Evolutionary conservation across 2,888 invertebrate species (phyloP), one percentile per base, ranked within the genome.

Genomic region (Psylliodes chrysocephalus): DNA sequence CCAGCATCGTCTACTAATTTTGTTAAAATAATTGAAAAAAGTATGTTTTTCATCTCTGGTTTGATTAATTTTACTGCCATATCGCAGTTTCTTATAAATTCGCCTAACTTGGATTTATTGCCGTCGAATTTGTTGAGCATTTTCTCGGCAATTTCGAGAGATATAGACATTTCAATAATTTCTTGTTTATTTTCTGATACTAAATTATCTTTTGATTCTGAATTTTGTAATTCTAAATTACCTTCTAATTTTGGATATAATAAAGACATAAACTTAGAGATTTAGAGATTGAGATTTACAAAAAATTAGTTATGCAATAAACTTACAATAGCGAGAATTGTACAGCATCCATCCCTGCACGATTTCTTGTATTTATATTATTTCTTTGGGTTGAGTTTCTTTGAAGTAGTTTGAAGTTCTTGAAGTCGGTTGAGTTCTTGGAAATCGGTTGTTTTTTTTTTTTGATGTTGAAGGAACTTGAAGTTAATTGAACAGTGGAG

Each of bases 1-100:
- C 70, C 47, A 14, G 67, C 67, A 42, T 73, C 70, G n/a, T 66
- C 70, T 4, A 63, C 64, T 6, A 73, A 49, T 64, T 72, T 71
- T 1, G 72, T 63, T 51, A 66, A 53, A 7, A 72, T 69, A 3
- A 71, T 65, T 7, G 68, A 54, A 15, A 72, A 67, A 30, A 71
- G 42, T 17, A 66, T 42, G 5, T 8, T 10, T 44, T 51, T 12
- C n/a, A 14, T 14, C 57, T 64, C 64, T 33, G 61, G 28, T 67
- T 59, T 35, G 17, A 66, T 33, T 62, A 67, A 40, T 64, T 64
- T 6, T 28, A 57, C 30, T 59, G 70, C 64, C 42, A 59, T 63
- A 30, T 53, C 62, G 35, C 59, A 63, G 40, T 66, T 66, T 18
- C 63, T 51, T 8, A 66, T 49, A 18, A 63, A 66, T 60, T 70